Evolutionary conservation across 53 echinoderm and acorn worm species (phyloP).

Genomic region (Apostichopus leukothele): DNA sequence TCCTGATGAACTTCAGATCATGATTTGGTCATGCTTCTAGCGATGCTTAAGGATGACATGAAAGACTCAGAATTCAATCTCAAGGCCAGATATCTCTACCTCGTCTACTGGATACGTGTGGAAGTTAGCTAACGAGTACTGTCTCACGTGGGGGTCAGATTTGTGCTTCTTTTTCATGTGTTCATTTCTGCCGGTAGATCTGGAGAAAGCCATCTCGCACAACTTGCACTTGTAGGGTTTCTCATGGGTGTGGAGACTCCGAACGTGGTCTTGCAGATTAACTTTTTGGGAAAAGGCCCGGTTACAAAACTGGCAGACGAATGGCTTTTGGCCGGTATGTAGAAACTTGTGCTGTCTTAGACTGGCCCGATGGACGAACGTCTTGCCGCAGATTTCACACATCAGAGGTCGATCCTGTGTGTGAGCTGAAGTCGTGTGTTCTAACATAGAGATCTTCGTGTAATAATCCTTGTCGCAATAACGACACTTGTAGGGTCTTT

Average conservation of each 20-base stretch:
- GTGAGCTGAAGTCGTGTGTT: slow-evolving; percentile 17
- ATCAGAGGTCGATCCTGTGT: slow-evolving; percentile 16
- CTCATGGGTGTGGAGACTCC: slow-evolving; percentile 40
- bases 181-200: slow-evolving; percentile 26
- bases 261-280: slow-evolving; percentile 43
- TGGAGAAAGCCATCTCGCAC: slow-evolving; percentile 19
- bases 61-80: background rate
- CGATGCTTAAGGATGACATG: no score
- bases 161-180: slow-evolving; percentile 33
- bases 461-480: slow-evolving; percentile 17
- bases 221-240: slow-evolving; percentile 11
- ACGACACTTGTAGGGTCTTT: slow-evolving; percentile 29
- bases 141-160: background rate
- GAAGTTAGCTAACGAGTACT: slow-evolving; percentile 14
- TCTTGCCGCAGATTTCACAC: slow-evolving; percentile 50
- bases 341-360: slow-evolving; percentile 35
- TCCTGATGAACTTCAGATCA: no score
- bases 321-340: slow-evolving; percentile 45
- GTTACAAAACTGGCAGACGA: slow-evolving; percentile 33
- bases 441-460: slow-evolving; percentile 13
- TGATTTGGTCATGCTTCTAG: no score
- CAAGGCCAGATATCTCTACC: slow-evolving; percentile 20
- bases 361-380: slow-evolving; percentile 27
- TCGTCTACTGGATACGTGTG: slow-evolving; percentile 10
- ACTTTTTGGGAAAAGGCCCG: slow-evolving; percentile 27